Conservation (phyloP, 2,888 invertebrate genomes). For the Rhimphoctona megacephalus region DNA sequence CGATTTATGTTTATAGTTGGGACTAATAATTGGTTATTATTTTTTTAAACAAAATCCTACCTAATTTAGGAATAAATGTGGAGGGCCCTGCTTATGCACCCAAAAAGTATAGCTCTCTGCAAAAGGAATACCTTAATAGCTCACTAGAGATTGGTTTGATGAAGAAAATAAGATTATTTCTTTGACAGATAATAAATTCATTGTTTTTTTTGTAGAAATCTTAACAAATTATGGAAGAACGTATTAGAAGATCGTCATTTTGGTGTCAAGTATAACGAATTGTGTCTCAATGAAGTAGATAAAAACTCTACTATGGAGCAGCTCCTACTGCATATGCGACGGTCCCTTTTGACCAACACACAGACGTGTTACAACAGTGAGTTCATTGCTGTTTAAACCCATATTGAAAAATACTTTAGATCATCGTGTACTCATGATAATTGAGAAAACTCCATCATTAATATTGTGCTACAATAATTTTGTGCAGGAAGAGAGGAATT, state of each 20-base stretch:
- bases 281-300: neutral
- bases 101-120: no score
- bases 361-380: slow-evolving; percentile 7
- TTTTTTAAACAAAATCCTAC: no score
- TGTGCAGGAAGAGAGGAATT: slow-evolving; percentile 74
- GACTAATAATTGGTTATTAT: no score
- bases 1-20: no score
- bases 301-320: neutral
- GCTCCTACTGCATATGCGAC: neutral
- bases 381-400: neutral
- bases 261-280: slow-evolving; percentile 48
- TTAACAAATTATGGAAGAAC: slow-evolving; percentile 47
- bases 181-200: neutral
- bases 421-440: neutral
- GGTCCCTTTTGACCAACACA: neutral
- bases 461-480: neutral
- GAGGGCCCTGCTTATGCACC: no score
- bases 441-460: neutral
- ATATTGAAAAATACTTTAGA: neutral
- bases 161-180: no score
- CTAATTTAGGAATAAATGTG: no score
- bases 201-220: slow-evolving; percentile 21
- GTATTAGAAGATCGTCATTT: slow-evolving; percentile 58
- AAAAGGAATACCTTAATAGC: no score
- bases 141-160: no score